Evolutionary conservation across 2,888 invertebrate genomes (phyloP).

Genomic region (Drepana falcataria): DNA sequence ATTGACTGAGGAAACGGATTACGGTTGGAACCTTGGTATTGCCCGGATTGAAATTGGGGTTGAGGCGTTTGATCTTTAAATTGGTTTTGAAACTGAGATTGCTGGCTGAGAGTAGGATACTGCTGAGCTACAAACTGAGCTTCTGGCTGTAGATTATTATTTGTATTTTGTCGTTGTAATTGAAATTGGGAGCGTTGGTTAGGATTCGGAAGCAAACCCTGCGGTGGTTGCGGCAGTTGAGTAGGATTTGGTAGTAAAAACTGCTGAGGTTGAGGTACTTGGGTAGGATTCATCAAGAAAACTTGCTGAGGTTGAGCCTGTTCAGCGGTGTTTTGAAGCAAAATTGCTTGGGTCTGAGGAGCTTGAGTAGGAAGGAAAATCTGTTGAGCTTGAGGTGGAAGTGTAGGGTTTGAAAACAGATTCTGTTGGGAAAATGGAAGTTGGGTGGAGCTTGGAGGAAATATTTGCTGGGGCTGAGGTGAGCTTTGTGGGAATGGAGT

Average conservation of each 20-base stretch:
- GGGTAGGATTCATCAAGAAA: neutral
- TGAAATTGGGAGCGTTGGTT: no score
- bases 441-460: neutral
- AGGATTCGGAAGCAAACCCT: no score
- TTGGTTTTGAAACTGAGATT: slow-evolving; percentile 10
- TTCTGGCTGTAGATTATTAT: neutral
- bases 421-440: neutral
- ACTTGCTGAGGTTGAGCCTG: neutral
- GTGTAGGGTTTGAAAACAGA: neutral
- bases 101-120: slow-evolving; percentile 8
- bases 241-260: neutral
- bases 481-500: slow-evolving; percentile 3
- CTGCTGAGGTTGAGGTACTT: neutral
- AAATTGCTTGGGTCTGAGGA: slow-evolving; percentile 2
- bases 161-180: neutral
- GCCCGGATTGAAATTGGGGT: slow-evolving; percentile 4
- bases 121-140: slow-evolving; percentile 13
- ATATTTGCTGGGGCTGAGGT: neutral
- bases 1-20: neutral
- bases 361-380: neutral
- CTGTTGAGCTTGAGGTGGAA: slow-evolving; percentile 1
- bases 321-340: slow-evolving; percentile 3
- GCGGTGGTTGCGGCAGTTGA: neutral
- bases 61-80: slow-evolving; percentile 11
- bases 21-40: neutral